Conservation (phyloP, 2,797 vertebrate genomes). For the Hoplostethus atlanticus region DNA sequence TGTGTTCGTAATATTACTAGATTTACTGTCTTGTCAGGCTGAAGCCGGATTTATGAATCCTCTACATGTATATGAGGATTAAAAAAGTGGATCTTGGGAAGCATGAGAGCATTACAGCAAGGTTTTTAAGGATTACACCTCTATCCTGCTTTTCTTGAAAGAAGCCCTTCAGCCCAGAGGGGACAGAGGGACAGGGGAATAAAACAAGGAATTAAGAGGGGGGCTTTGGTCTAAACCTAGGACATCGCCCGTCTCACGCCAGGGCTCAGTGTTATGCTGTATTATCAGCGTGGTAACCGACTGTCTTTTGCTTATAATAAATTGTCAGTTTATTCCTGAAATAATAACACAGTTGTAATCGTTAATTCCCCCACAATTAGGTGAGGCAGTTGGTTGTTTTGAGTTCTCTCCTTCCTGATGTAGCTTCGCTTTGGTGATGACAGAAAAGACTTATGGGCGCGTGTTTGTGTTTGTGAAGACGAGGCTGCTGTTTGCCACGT, state of each 20-base stretch:
- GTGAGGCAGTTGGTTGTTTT: constrained; percentile 1
- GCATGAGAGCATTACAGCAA: constrained; percentile 81
- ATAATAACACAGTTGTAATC: constrained; percentile 1
- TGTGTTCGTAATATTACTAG: constrained; percentile 62
- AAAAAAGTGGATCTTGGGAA: constrained; percentile 80
- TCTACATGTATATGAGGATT: constrained; percentile 82
- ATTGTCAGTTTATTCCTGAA: constrained; percentile 4
- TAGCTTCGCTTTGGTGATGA: not conserved
- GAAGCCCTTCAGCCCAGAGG: constrained; percentile 69
- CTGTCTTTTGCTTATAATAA: not conserved
- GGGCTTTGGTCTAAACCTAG: constrained; percentile 46
- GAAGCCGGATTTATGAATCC: constrained; percentile 81
- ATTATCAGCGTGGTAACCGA: not conserved
- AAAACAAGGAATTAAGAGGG: constrained; percentile 74
- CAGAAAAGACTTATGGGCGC: not conserved
- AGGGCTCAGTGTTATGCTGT: constrained; percentile 8
- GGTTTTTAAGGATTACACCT: constrained; percentile 84
- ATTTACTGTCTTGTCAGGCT: constrained; percentile 72
- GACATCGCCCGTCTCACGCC: constrained; percentile 43
- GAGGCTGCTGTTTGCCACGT: constrained; percentile 8
- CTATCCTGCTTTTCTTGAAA: constrained; percentile 84
- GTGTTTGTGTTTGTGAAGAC: constrained; percentile 6
- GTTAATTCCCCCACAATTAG: not conserved
- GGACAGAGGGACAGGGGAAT: constrained; percentile 56
- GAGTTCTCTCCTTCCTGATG: not conserved